phyloP scores from a whole-genome alignment of 2,113 vertebrate genomes.

The Tupaia tana region DNA sequence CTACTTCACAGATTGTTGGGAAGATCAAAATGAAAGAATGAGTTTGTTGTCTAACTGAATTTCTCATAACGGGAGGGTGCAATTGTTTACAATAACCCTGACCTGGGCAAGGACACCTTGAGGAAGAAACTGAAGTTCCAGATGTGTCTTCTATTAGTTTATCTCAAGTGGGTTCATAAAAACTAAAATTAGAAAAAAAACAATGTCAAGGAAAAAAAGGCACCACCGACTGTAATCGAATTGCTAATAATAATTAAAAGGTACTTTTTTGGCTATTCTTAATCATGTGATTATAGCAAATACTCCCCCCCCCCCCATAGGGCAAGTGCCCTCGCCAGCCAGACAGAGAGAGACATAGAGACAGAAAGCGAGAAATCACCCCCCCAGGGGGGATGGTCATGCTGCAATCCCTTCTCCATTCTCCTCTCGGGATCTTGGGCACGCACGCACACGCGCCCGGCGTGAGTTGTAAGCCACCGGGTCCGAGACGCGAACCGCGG shows the following conservation, averaged over 20 bases:
- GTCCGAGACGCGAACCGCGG: no score
- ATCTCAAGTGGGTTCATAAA: background rate
- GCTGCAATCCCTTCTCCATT: no score
- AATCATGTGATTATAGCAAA: background rate
- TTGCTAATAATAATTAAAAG: constrained; percentile 5
- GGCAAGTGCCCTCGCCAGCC: no score
- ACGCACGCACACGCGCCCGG: no score
- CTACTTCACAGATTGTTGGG: background rate
- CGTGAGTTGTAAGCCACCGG: no score
- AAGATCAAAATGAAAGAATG: background rate
- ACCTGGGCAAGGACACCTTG: background rate
- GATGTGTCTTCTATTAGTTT: constrained; percentile 28
- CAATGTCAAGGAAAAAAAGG: background rate
- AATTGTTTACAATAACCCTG: constrained; percentile 8
- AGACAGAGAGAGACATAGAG: no score
- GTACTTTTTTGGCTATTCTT: background rate
- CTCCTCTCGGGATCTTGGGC: no score
- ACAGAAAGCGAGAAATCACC: no score
- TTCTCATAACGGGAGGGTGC: background rate
- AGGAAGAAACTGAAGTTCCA: constrained; percentile 45
- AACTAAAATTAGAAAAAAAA: constrained; percentile 40
- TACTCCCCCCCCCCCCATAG: no score
- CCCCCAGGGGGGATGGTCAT: no score
- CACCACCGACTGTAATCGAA: background rate
- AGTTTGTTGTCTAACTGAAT: background rate